phyloP scores from a whole-genome alignment of 2,113 vertebrate species.

The Atlantisia rogersi region DNA sequence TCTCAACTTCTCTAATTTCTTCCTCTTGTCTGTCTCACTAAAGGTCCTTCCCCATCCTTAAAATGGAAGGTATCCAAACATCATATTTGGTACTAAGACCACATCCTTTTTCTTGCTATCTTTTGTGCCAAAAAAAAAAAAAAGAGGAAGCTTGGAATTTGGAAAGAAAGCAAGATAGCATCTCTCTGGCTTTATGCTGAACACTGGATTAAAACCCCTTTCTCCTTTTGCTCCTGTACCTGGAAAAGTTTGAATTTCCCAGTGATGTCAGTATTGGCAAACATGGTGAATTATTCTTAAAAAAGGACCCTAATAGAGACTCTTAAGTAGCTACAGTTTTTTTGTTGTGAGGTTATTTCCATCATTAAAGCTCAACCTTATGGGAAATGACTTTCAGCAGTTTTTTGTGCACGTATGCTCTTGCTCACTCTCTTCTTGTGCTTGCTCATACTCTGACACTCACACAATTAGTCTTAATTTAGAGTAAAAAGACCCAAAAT shows the following conservation, averaged over 20 bases:
- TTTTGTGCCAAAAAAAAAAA: background rate
- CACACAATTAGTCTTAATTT: background rate
- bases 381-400: background rate
- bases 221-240: background rate
- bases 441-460: background rate
- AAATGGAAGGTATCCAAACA: background rate
- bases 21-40: background rate
- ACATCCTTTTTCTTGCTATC: background rate
- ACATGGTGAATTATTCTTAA: background rate
- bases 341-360: background rate
- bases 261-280: background rate
- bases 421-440: background rate
- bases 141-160: background rate
- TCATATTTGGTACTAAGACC: background rate
- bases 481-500: background rate
- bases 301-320: background rate
- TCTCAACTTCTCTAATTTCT: background rate
- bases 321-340: background rate
- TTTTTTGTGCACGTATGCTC: background rate
- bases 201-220: background rate
- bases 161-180: background rate
- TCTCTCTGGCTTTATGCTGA: background rate
- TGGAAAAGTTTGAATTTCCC: background rate
- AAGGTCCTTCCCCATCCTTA: background rate
- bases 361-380: background rate